Base-by-base conservation (phyloP, 2,113 vertebrate genomes). In the Datnioides undecimradiatus region DNA sequence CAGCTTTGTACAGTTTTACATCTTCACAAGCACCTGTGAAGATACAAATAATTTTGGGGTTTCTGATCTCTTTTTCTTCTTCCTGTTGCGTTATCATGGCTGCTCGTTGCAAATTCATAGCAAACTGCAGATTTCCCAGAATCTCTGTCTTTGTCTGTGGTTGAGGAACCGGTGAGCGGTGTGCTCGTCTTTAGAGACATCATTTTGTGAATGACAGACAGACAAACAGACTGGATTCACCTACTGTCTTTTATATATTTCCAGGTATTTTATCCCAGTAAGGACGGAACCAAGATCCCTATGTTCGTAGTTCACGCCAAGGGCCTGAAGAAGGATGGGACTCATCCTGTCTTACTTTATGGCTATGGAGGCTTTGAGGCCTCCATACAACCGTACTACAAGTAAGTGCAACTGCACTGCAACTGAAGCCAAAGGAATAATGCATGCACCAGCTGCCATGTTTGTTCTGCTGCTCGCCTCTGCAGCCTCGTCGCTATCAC, bases 321-420 rank as follows among this genome's bases (percentile, higher is more conserved):
- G 21, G 43, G 83, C 43, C 79, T 95, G 17, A 43, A 93, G 83
- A 91, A 76, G 25, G 93, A 95, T 3, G 84, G 89, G 13, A 90
- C 82, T 25, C 84, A 94, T 60, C 93, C 94, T 0, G 90, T 95
- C 5, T 93, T 95, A 59, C 92, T 95, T 12, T 92, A 95, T 14
- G 95, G 94, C 64, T 95, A 95, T 0, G 95, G 94, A 70, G 95
- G 95, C 45, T 95, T 95, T 17, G 94, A 95, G 66, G 40, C 70
- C 23, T 91, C 94, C 11, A 91, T 95, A 25, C 94, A 95, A 29
- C 95, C 95, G 0, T 58, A 86, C 76, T 95, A 93, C 76, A 94
- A 94, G 95, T 95, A 34, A 88, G 94, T 82, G 58, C 23, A 59
- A 9, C 38, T n/a, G 16, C 29, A 19, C 13, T n/a, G 21, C 4